Percentiles rank a stretch among this genome's conserved stretches.
These are phyloP conservation scores for Macrotus californicus DNA, from an alignment of 2,113 vertebrate genomes.

Conservation along the genomic window DNA sequence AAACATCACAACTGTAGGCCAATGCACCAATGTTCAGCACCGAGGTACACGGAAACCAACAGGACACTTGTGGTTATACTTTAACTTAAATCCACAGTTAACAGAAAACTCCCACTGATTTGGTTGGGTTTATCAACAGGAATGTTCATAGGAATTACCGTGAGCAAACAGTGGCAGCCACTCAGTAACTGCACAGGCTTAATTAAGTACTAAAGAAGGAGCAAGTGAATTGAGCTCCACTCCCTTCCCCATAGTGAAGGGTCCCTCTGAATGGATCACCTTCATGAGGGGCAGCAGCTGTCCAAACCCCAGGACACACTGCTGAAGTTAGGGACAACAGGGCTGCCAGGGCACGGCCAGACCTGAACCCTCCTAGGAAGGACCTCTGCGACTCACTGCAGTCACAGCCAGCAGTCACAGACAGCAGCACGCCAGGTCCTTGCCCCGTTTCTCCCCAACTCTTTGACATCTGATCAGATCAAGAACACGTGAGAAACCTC, in stretches of 20 bases:
- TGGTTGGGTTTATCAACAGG: background rate
- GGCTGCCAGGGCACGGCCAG: background rate
- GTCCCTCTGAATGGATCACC: background rate
- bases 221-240: background rate
- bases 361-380: background rate
- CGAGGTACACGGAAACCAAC: background rate
- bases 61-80: background rate
- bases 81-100: conserved; percentile 30
- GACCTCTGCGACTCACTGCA: background rate
- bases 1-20: background rate
- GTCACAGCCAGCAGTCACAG: background rate
- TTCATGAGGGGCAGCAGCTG: background rate
- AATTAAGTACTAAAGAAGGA: background rate
- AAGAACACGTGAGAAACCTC: background rate
- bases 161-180: background rate
- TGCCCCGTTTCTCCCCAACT: background rate
- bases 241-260: background rate
- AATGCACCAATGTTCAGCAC: background rate
- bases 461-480: background rate
- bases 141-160: background rate
- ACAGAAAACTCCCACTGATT: background rate
- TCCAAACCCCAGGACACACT: background rate
- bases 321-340: background rate
- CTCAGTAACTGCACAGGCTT: background rate
- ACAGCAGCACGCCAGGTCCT: background rate